Evolutionary conservation across 2,113 vertebrate genomes (phyloP).

Genomic region (Nematolebias whitei): DNA sequence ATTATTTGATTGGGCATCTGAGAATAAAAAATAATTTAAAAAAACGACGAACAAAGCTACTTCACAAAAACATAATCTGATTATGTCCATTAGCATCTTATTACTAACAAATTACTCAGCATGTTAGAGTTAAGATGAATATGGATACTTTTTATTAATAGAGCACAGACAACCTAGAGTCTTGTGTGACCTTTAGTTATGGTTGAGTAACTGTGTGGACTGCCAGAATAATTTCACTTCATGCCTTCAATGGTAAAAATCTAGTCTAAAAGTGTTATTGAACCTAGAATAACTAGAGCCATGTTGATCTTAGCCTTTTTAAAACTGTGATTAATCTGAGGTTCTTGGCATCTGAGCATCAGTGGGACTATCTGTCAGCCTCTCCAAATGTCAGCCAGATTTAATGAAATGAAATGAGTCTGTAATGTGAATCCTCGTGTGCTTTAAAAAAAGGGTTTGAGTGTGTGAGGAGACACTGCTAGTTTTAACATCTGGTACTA

Average conservation of each 20-base stretch:
- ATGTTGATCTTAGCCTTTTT: neutral
- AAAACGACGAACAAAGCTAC: no score
- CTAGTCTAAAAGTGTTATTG: neutral
- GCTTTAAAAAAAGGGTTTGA: neutral
- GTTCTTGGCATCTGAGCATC: neutral
- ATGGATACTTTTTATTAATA: no score
- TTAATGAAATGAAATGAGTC: slow-evolving; percentile 1
- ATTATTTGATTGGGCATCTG: no score
- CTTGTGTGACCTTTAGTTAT: no score
- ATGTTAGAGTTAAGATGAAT: no score
- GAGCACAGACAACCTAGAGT: no score
- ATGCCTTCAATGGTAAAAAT: neutral
- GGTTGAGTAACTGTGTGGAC: neutral
- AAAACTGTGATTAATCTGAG: neutral
- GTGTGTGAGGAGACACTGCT: neutral
- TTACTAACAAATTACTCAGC: no score
- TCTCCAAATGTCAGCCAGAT: slow-evolving; percentile 6
- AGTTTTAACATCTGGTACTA: neutral
- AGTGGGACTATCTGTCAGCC: neutral
- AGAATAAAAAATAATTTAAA: no score
- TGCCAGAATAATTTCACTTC: neutral
- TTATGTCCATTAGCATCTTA: no score
- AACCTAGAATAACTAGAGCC: neutral
- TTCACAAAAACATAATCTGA: no score
- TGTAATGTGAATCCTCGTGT: neutral